phyloP scores from a whole-genome alignment of 2,797 vertebrate genomes.

The Aeoliscus strigatus region DNA sequence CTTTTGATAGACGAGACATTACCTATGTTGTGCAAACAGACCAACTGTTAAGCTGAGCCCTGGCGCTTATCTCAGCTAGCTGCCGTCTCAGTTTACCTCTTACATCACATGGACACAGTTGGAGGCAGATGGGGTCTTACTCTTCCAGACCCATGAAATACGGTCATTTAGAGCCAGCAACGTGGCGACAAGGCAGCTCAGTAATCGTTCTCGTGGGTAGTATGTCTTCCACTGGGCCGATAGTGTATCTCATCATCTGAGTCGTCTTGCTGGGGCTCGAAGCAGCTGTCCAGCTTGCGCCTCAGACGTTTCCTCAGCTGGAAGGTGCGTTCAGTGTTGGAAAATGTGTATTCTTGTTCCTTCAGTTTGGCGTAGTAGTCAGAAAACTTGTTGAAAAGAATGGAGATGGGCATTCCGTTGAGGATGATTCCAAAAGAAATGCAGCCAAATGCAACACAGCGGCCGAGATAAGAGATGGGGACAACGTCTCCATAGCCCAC shows the following conservation, averaged over 20 bases:
- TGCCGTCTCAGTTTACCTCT: slow-evolving; percentile 18
- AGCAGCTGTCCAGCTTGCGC: slow-evolving; percentile 68
- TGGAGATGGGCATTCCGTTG: slow-evolving; percentile 92
- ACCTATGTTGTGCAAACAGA: too few relatives aligned
- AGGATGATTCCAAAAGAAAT: slow-evolving; percentile 92
- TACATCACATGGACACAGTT: slow-evolving; percentile 13
- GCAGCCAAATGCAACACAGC: slow-evolving; percentile 84
- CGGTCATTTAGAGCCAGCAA: slow-evolving; percentile 46
- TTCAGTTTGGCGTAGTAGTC: slow-evolving; percentile 91
- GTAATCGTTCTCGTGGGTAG: slow-evolving; percentile 18
- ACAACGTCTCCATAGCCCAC: slow-evolving; percentile 89
- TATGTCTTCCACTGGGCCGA: slow-evolving; percentile 37
- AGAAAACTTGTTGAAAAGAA: slow-evolving; percentile 91
- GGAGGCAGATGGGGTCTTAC: slow-evolving; percentile 42
- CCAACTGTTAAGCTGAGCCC: slow-evolving; percentile 28
- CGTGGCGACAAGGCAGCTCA: slow-evolving; percentile 22
- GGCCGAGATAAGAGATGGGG: slow-evolving; percentile 80
- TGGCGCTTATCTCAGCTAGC: slow-evolving; percentile 44
- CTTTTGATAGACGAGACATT: too few relatives aligned
- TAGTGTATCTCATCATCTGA: slow-evolving; percentile 56
- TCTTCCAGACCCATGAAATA: slow-evolving; percentile 32
- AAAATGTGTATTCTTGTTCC: slow-evolving; percentile 76
- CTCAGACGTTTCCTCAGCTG: slow-evolving; percentile 68
- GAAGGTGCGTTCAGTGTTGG: slow-evolving; percentile 72
- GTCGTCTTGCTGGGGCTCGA: slow-evolving; percentile 50